phyloP scores from a whole-genome alignment of 2,113 vertebrate genomes.

The Solea solea region DNA sequence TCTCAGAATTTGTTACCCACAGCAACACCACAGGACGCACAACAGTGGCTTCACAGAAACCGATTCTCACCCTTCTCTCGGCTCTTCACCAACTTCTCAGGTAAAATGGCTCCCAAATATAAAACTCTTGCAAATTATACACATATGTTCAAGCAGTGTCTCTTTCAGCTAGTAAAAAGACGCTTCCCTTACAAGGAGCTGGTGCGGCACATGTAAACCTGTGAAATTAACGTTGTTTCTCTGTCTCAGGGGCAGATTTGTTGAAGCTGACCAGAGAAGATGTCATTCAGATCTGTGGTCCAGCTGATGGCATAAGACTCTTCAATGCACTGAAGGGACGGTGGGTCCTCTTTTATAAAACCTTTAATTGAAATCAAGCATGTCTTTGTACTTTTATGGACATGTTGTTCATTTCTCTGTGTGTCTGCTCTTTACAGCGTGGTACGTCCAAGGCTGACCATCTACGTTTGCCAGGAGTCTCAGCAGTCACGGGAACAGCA shows the following conservation, averaged over 20 bases:
- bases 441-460: constrained; percentile 92
- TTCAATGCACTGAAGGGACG: constrained; percentile 96
- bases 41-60: constrained; percentile 96
- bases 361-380: no score
- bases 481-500: constrained; percentile 89
- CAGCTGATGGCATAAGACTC: constrained; percentile 95
- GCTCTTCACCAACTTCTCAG: constrained; percentile 97
- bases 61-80: constrained; percentile 94
- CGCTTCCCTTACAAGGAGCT: no score
- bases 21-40: constrained; percentile 93
- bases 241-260: constrained; percentile 87
- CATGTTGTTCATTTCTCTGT: neutral
- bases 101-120: constrained; percentile 65
- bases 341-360: constrained; percentile 69
- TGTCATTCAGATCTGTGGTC: constrained; percentile 98
- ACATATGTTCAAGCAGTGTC: neutral
- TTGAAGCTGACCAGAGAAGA: constrained; percentile 96
- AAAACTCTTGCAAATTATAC: neutral
- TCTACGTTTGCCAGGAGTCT: constrained; percentile 97
- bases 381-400: neutral
- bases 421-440: constrained; percentile 78
- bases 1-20: constrained; percentile 93
- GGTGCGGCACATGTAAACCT: no score
- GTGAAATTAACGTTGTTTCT: neutral
- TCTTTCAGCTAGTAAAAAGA: no score